Conservation (phyloP, 30 jellyfish, hydroid and myxozoan genomes). For the Sanderia malayensis region DNA sequence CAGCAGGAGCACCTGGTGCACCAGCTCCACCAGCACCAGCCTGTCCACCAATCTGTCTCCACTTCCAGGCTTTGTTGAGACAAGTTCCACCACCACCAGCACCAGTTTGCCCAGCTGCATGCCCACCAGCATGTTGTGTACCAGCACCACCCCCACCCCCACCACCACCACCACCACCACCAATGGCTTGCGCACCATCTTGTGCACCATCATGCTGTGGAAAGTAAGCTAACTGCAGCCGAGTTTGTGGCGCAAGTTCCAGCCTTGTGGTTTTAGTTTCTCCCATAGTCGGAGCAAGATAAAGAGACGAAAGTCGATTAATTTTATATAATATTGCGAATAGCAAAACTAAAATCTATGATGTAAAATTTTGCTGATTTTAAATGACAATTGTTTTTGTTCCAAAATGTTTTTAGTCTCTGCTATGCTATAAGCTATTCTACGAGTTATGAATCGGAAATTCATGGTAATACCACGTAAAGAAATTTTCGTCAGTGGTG, state of each 20-base stretch:
- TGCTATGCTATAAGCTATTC: no score
- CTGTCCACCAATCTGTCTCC: conserved; percentile 94
- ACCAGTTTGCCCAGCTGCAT: conserved; percentile 61
- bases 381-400: background rate
- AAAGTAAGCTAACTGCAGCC: conserved; percentile 22
- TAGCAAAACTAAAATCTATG: background rate
- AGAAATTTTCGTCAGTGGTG: no score
- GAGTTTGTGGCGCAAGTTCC: background rate
- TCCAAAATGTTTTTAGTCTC: background rate
- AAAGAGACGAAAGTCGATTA: background rate
- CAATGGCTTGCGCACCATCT: conserved; percentile 74
- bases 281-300: background rate
- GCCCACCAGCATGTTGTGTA: conserved; percentile 77
- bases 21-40: conserved; percentile 86
- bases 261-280: background rate
- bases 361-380: background rate
- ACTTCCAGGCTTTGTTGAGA: conserved; percentile 77
- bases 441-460: no score
- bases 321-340: background rate
- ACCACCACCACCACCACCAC: conserved; percentile 85
- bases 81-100: conserved; percentile 90
- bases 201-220: conserved; percentile 89
- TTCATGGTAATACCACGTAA: no score
- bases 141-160: no score
- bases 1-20: conserved; percentile 94